Percentiles rank a stretch among this genome's conserved stretches.
phyloP scores from a whole-genome alignment of 2,888 invertebrate genomes.

The Pyrrhia umbra region DNA sequence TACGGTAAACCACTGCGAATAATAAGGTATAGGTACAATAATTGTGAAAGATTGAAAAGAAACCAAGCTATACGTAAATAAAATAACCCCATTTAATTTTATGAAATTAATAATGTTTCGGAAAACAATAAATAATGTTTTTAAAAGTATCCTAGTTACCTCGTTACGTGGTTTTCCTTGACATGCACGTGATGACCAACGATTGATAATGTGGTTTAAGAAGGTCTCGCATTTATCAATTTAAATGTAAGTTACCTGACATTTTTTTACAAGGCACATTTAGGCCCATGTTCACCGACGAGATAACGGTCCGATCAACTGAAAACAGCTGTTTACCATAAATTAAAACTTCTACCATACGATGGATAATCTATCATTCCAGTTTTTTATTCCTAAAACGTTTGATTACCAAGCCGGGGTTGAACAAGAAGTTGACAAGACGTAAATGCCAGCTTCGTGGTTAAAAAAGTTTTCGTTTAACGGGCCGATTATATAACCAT shows the following conservation, averaged over 20 bases:
- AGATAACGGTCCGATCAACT: too few species aligned
- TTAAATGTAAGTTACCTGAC: slow-evolving; percentile 43
- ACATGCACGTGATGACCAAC: slow-evolving; percentile 42
- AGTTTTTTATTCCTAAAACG: too few species aligned
- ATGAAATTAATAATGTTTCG: background rate
- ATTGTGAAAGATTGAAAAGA: background rate
- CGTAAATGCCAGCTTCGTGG: too few species aligned
- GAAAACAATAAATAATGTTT: slow-evolving; percentile 6
- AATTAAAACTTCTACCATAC: too few species aligned
- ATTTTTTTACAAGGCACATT: slow-evolving; percentile 43
- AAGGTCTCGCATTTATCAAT: slow-evolving; percentile 42
- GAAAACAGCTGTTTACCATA: too few species aligned
- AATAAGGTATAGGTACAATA: background rate
- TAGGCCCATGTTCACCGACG: too few species aligned
- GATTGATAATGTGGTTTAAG: slow-evolving; percentile 38
- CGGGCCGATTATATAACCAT: too few species aligned
- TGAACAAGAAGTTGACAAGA: too few species aligned
- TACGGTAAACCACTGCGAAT: background rate
- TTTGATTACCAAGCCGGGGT: too few species aligned
- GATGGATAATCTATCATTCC: too few species aligned
- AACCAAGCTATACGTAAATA: background rate
- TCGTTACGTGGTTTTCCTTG: slow-evolving; percentile 51
- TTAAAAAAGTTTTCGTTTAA: too few species aligned
- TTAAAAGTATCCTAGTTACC: slow-evolving; percentile 8
- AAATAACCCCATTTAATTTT: background rate